These are phyloP conservation scores for Siniperca chuatsi DNA, from an alignment of 2,113 vertebrate species.

Conservation along the genomic window DNA sequence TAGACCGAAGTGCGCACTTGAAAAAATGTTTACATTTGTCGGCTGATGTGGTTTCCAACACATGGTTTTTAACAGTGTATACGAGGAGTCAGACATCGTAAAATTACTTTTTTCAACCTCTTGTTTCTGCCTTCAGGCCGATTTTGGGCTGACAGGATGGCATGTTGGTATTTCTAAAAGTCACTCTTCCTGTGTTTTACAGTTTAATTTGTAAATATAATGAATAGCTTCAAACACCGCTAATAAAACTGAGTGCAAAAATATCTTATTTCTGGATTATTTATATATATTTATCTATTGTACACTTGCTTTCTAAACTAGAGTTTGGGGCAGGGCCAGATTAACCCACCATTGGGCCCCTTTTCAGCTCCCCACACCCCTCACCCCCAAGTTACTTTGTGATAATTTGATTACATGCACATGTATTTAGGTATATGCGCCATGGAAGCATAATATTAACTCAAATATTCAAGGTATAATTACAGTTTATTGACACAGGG, in stretches of 20 bases:
- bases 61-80: not conserved
- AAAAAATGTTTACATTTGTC: not conserved
- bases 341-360: not conserved
- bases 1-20: not conserved
- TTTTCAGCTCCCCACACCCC: conserved; percentile 6
- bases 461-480: not conserved
- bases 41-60: not conserved
- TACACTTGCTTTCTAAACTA: not conserved
- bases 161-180: not conserved
- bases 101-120: not conserved
- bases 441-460: not conserved
- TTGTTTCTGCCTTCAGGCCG: not conserved
- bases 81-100: not conserved
- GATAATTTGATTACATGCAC: not conserved
- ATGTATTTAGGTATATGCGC: not conserved
- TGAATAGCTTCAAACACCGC: not conserved
- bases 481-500: not conserved
- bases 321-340: not conserved
- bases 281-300: no score
- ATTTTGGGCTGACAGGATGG: not conserved
- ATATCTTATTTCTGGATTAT: no score
- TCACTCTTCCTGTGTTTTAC: not conserved
- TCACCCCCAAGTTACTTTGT: not conserved
- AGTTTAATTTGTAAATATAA: no score
- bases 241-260: not conserved